Evolutionary conservation across 2,113 vertebrate species (phyloP).

Genomic region (Pelobates fuscus): DNA sequence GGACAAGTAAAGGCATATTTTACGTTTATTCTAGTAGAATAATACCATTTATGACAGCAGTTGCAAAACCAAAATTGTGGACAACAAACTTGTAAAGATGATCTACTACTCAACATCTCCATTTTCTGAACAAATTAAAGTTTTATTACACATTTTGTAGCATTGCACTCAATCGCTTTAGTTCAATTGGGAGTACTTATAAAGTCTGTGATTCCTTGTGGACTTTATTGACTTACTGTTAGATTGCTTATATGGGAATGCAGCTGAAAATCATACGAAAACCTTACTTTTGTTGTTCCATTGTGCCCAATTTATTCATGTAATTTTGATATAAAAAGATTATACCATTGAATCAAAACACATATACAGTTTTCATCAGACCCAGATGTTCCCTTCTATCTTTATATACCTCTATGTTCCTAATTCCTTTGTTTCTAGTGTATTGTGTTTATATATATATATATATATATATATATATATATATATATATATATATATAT

Average conservation of each 20-base stretch:
- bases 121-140: constrained; percentile 42
- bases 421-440: too few relatives aligned
- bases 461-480: too few relatives aligned
- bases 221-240: constrained; percentile 44
- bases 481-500: too few relatives aligned
- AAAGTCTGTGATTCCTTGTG: constrained; percentile 24
- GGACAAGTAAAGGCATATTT: constrained; percentile 24
- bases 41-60: constrained; percentile 16
- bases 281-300: constrained; percentile 14
- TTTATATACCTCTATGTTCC: too few relatives aligned
- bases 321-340: background rate
- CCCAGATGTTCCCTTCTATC: too few relatives aligned
- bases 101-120: constrained; percentile 24
- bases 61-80: constrained; percentile 15
- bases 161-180: constrained; percentile 21
- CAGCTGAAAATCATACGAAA: constrained; percentile 12
- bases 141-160: constrained; percentile 28
- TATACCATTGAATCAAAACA: background rate
- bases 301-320: constrained; percentile 22
- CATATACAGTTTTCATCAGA: background rate
- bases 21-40: constrained; percentile 22
- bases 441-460: too few relatives aligned
- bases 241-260: constrained; percentile 30
- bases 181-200: constrained; percentile 39
- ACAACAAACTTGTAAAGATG: constrained; percentile 13